Evolutionary conservation across 92 coral and sea anemone genomes (phyloP), one percentile per base, ranked within the genome.

Genomic region (Hydrozoanthus gracilis): DNA sequence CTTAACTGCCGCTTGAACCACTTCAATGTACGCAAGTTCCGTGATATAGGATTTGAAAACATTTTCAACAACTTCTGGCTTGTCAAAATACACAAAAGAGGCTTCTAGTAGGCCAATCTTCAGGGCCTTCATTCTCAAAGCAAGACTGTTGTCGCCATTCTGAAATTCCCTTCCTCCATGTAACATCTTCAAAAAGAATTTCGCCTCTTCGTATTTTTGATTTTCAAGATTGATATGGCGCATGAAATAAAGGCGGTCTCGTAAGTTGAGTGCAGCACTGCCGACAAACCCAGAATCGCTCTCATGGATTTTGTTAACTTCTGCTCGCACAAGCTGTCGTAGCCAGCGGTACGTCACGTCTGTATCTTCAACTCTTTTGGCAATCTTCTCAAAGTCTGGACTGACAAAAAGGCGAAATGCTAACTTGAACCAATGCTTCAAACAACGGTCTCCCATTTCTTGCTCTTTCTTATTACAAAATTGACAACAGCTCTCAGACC

Each of bases 341-440:
- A 95, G 76, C 99, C 98, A 96, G 18, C 99, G 89, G 66, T 91
- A 95, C 4, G 98, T 92, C 16, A 71, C 88, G 64, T 96, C 99
- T 54, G 93, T 93, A 50, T 93, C 90, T 72, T 95, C 92, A 15
- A 96, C 95, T 64, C 45, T 71, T 13, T 87, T 90, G 45, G 94
- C 76, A 44, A 96, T 91, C 15, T 83, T 89, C 17, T 93, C 87
- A 91, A 96, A 96, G 47, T 96, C 87, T 0, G 92, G 91, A 83
- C 92, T 93, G 8, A 94, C 98, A 9, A 96, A 50, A 39, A 95
- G 89, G 35, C 88, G 95, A 80, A 96, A 96, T 50, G 95, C 91
- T 14, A 95, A 79, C 85, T 91, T 96, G 72, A 86, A 89, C 99
- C 99, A 96, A 8, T 48, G 84, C 73, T 95, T 87, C 10, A 96